Evolutionary conservation across 2,888 invertebrate genomes (phyloP).

Genomic region (Dicranocentrus wangi): DNA sequence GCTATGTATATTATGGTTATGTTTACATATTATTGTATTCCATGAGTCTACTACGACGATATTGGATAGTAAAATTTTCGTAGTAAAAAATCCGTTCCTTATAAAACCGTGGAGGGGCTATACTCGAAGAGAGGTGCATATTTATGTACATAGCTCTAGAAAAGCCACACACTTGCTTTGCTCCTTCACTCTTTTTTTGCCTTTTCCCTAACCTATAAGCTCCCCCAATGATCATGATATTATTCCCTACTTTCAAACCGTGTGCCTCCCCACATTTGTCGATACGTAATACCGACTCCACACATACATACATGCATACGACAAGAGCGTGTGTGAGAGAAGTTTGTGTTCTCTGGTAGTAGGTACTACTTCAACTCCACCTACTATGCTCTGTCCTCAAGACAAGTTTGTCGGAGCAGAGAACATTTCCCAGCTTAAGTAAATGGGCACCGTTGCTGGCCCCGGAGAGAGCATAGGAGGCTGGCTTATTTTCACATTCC

Average conservation of each 20-base stretch:
- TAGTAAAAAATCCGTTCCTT: conserved; percentile 14
- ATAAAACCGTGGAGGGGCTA: too few species aligned
- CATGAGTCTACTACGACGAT: neutral
- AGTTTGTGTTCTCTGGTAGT: neutral
- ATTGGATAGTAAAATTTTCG: conserved; percentile 29
- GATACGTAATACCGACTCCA: too few species aligned
- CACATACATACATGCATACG: too few species aligned
- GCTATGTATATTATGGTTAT: too few species aligned
- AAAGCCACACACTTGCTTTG: too few species aligned
- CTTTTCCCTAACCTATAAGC: conserved; percentile 17
- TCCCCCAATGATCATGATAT: conserved; percentile 16
- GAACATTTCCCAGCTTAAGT: conserved; percentile 35
- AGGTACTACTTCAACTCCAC: conserved; percentile 24
- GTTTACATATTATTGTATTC: conserved; percentile 29
- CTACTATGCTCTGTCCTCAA: conserved; percentile 32
- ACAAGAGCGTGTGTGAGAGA: neutral
- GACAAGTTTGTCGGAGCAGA: neutral
- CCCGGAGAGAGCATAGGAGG: conserved; percentile 48
- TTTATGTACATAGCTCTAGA: too few species aligned
- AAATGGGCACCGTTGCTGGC: conserved; percentile 53
- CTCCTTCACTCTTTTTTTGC: conserved; percentile 5
- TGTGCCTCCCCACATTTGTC: conserved; percentile 25
- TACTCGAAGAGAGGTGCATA: conserved; percentile 16
- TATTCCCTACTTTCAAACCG: conserved; percentile 31
- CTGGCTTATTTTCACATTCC: conserved; percentile 4